Base-by-base conservation (phyloP, 2,888 invertebrate species). In the Chalcis sispes region DNA sequence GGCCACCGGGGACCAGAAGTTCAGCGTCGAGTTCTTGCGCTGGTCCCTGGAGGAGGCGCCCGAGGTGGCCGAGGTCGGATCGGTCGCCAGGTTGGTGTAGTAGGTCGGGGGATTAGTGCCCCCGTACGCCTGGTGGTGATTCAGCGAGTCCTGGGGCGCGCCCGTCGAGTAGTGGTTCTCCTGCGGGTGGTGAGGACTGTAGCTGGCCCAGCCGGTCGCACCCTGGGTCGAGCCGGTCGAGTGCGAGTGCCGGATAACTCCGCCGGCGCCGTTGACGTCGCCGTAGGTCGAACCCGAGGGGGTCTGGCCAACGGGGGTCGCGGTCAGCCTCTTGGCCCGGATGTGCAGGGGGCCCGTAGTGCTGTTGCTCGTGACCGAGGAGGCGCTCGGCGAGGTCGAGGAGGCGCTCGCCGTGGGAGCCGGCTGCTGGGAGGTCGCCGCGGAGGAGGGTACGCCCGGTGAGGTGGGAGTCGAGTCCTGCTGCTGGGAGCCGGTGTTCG, bases 341-440 rank as follows among this genome's bases (percentile, higher is more conserved):
- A 96, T 96, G 91, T 96, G 96, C 80, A 96, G 91, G 77, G 94
- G 94, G 79, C 95, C 95, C 77, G 93, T 93, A 77, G 94, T 92
- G 89, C 93, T 92, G 83, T 88, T 89, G 87, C 93, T 93, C 86
- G 93, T 91, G 66, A 92, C 92, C 77, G 89, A 88, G 15, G 89
- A 89, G 77, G 89, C 87, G 83, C 89, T 87, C 72, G 92, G 92
- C 77, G 93, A 93, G 69, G 93, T 93, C 78, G 94, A 93, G 76
- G 94, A 93, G 72, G 93, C 93, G 81, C 88, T 92, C 77, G 93
- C 92, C 86, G 91, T 90, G 32, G 89, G 90, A 78, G 89, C 86
- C 69, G 87, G 84, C 78, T 83, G 85, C 50, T 71, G 75, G 20
- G 54, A 46, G 54, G 84, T 84, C 58, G 81, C 84, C 48, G 84